Evolutionary conservation across 2,797 vertebrate genomes (phyloP), one percentile per base, ranked within the genome.

Genomic region (Sebastes goodei): DNA sequence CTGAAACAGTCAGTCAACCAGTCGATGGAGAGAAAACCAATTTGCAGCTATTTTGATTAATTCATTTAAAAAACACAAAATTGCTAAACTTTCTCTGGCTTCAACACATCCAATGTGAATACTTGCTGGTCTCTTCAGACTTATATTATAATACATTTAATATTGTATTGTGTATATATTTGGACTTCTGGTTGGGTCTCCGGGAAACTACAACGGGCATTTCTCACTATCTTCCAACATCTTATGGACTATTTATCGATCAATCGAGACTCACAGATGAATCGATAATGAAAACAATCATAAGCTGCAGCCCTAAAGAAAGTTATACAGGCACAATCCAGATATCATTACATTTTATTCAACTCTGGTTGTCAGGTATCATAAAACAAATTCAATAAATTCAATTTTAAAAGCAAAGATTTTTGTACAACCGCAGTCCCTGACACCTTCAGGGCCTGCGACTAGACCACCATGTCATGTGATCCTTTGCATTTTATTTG

Each of bases 381-480:
- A 35, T 57, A 25, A 46, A 64, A 49, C 17, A 20, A n/a, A 27
- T 32, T 12, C 0, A 23, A 65, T 21, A 7, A 35, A 33, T 62
- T 3, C 33, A n/a, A 21, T 68, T 33, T 68, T 9, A 52, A 56
- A 56, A 57, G 5, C 5, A 20, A 60, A 25, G 38, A 14, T 29
- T 29, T 71, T 23, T 32, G n/a, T 53, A 64, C 32, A n/a, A 38
- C 10, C 15, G 12, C 27, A 38, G 35, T 14, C 12, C 12, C 35
- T 38, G 35, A 38, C 35, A 38, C 35, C 35, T 38, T 20, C 35
- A 17, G 6, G 2, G 8, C 25, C 35, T 35, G 25, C 8, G 30
- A 17, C 35, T 38, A 38, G 35, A 17, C 35, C 32, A 32, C 32
- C 38, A 0, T 46, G 15, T 46, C 42, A 0, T 49, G 17, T 0